Percentiles rank a stretch among this genome's conserved stretches.
Conservation (phyloP, 2,797 vertebrate species). For the Sardinella longiceps region DNA sequence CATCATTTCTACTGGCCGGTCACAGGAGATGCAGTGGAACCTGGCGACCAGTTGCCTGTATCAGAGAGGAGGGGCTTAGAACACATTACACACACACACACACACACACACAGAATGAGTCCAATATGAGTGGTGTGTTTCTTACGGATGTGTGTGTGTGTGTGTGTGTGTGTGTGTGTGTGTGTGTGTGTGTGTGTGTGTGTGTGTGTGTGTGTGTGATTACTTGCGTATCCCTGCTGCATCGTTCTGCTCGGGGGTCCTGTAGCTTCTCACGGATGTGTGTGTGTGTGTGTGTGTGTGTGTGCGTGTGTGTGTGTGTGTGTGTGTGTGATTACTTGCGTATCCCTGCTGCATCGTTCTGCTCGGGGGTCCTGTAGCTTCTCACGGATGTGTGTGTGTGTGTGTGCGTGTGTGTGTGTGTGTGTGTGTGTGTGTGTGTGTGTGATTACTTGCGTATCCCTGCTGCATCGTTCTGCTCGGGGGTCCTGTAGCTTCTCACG, state of each 20-base stretch:
- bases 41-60: constrained; percentile 76
- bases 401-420: not conserved
- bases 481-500: constrained; percentile 71
- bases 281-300: not conserved
- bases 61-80: too few species aligned
- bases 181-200: constrained; percentile 57
- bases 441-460: constrained; percentile 72
- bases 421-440: not conserved
- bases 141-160: too few species aligned
- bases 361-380: too few species aligned
- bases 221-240: constrained; percentile 61
- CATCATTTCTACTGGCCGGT: constrained; percentile 71
- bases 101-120: too few species aligned
- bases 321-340: constrained; percentile 70
- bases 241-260: too few species aligned
- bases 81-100: too few species aligned
- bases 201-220: constrained; percentile 68
- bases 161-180: too few species aligned
- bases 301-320: constrained; percentile 67
- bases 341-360: too few species aligned
- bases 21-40: constrained; percentile 82
- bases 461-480: constrained; percentile 70
- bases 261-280: too few species aligned
- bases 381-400: not conserved
- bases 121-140: too few species aligned